Evolutionary conservation across 1,140 invertebrate species (phyloP), one percentile per base, ranked within the genome.

Genomic region (Drosophila teissieri): DNA sequence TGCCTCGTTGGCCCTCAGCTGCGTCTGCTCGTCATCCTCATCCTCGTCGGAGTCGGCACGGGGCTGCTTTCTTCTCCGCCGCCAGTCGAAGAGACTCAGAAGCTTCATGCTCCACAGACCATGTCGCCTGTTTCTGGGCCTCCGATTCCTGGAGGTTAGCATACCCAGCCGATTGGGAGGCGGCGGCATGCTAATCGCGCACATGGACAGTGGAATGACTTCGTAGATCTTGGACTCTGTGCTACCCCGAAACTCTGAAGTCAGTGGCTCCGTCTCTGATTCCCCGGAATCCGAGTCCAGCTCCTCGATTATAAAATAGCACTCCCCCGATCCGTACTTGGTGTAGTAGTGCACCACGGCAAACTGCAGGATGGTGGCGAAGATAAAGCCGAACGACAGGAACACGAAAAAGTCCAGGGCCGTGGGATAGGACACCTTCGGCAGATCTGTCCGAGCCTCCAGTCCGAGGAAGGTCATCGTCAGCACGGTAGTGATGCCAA

Each of bases 341-440:
- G 97, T 98, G 92, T 96, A 98, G 85, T 97, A 97, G 90, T 98
- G 97, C 0, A 98, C 97, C 6, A 97, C 94, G 5, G 96, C 97
- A 92, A 97, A 98, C 94, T 96, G 96, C 61, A 97, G 95, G 55
- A 98, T 97, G 1, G 97, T 97, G 4, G 97, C 96, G 78, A 97
- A 96, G 53, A 98, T 97, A 91, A 97, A 98, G 2, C 94, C 95
- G 84, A 97, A 98, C 12, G 96, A 97, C 19, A 97, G 94, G 90
- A 96, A 97, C 0, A 98, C 96, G 91, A 97, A 98, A 73, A 96
- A 96, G 90, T 98, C 97, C 51, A 98, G 93, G 3, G 97, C 97
- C 8, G 97, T 98, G 1, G 96, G 96, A 92, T 97, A 97, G 37
- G 96, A 94, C 34, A 98, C 97, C 93, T 97, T 97, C 4, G 97